Evolutionary conservation across 2,113 vertebrate species (phyloP), one percentile per base, ranked within the genome.

Genomic region (Acinonyx jubatus): DNA sequence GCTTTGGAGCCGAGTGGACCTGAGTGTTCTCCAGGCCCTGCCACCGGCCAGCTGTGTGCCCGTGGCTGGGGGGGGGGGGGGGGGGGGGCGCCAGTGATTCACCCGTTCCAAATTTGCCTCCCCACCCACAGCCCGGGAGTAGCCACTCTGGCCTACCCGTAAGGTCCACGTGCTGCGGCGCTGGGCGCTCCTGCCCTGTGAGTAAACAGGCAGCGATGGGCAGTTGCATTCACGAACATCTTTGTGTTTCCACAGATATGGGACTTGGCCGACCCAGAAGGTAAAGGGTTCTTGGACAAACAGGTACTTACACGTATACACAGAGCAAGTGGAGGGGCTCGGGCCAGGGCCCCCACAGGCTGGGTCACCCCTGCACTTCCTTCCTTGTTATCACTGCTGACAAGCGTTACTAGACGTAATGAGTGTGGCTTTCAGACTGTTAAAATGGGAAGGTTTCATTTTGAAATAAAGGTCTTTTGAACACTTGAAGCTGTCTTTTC

Each of bases 201-300:
- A 55, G 27, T 69, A 55, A 36, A 7, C 11, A 16, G 52, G 50
- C 33, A 25, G 1, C 36, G 87, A 10, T 38, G 0, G 2, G 41
- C 1, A 2, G 36, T 21, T 19, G 1, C 2, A 3, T 81, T 93
- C 57, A 98, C 15, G 14, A 88, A 2, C 68, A 36, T 82, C 96
- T 97, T 95, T 98, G 0, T 98, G 14, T 98, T 97, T 90, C 52
- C 87, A 27, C 98, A 99, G 99, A 99, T 99, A 98, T 99, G 99
- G 99, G 99, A 99, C 98, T 98, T 99, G 98, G 99, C 99, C 0
- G 99, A 99, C 97, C 99, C 99, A 0, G 99, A 99, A 97, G 99
- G 99, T 86, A 99, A 99, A 99, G 99, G 99, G 79, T 99, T 99
- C 98, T 98, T 99, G 98, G 99, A 99, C 98, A 99, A 99, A 98